Evolutionary conservation across 2,797 vertebrate species (phyloP), one percentile per base, ranked within the genome.

Genomic region (Leptodactylus fallax): DNA sequence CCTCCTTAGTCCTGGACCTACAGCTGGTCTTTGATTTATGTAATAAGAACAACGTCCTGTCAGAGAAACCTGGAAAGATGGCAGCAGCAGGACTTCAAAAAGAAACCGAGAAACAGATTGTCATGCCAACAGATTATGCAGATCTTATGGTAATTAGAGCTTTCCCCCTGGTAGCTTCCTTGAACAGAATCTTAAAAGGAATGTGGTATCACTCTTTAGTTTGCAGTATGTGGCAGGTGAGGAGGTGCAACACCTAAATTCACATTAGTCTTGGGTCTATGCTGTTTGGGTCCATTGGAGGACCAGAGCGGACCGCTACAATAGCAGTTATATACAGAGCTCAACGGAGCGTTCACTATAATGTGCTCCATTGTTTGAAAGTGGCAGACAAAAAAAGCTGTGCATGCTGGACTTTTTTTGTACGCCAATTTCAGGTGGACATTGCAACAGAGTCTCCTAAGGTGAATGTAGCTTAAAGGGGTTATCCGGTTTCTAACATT

Each of bases 61-160:
- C 95, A 8, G 97, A 92, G 90, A 95, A 94, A 77, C 95, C 94
- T 4, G 92, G 94, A 67, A 96, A 97, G 36, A 95, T 92, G 53
- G 92, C 95, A 21, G 87, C 89, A 21, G 25, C 60, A 10, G 71
- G 25, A 36, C 92, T 19, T 94, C 95, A 0, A 51, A 90, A 95
- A 16, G 91, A 92, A 85, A 96, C 96, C 5, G 97, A 98, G 90
- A 99, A 98, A 88, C 96, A 93, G 93, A 99, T 99, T 89, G 91
- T 94, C 91, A 99, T 99, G 98, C 98, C 98, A 71, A 98, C 97
- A 0, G 98, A 99, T 93, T 97, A 96, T 0, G 97, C 97, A 0
- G 97, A 98, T 90, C 95, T 93, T 47, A 95, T 96, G 96, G 98
- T 99, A 94, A 92, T 81, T 53, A n/a, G 17, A 76, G 47, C 7